These are phyloP conservation scores for Pachyramphus minor DNA, from an alignment of 2,113 vertebrate species.

Conservation along the genomic window DNA sequence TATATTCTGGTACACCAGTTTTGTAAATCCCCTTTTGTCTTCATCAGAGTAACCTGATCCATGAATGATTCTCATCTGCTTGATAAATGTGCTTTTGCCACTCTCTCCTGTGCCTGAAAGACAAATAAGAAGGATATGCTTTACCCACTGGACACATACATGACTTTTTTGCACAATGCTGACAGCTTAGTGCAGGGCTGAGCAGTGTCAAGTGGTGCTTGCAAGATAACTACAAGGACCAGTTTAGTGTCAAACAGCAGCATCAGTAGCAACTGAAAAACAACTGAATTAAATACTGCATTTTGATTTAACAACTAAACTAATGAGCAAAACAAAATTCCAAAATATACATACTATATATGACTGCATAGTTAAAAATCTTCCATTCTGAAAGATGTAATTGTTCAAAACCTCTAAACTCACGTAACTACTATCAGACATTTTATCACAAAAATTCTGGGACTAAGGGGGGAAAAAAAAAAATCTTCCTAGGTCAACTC, in stretches of 20 bases:
- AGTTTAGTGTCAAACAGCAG: neutral
- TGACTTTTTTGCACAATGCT: neutral
- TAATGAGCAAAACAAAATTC: neutral
- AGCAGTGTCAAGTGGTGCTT: neutral
- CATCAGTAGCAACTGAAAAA: neutral
- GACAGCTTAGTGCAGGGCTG: neutral
- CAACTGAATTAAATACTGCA: neutral
- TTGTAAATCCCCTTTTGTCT: conserved; percentile 90
- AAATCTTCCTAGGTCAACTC: neutral
- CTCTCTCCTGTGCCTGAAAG: conserved; percentile 74
- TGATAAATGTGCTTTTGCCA: conserved; percentile 86
- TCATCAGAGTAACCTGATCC: conserved; percentile 95
- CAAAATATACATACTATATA: neutral
- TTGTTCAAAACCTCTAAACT: neutral
- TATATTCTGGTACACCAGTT: conserved; percentile 95
- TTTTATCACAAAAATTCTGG: neutral
- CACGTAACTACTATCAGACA: neutral
- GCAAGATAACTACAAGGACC: neutral
- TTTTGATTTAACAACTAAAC: neutral
- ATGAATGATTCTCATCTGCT: conserved; percentile 97
- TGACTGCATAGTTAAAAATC: neutral
- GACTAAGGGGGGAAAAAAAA: neutral
- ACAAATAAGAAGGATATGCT: neutral
- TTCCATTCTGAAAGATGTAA: neutral
- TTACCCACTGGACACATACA: conserved; percentile 3